Percentiles rank a stretch among this genome's conserved stretches.
Conservation (phyloP, 1,140 invertebrate species). For the Liolophura sinensis region DNA sequence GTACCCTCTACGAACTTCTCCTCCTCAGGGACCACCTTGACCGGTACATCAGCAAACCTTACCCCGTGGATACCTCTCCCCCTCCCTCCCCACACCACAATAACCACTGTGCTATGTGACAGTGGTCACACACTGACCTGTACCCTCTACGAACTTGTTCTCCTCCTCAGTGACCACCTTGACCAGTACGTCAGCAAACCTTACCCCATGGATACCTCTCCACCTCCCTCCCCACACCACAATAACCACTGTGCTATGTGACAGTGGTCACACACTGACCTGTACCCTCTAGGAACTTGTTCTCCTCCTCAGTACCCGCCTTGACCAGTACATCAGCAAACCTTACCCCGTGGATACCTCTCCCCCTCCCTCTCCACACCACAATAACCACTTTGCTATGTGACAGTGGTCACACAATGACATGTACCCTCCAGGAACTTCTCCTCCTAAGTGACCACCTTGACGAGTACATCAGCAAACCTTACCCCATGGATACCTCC, state of each 20-base stretch:
- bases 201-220: slow-evolving; percentile 54
- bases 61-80: slow-evolving; percentile 50
- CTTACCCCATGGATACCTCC: no score
- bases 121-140: slow-evolving; percentile 58
- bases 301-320: slow-evolving; percentile 77
- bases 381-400: no score
- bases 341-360: slow-evolving; percentile 62
- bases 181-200: slow-evolving; percentile 93
- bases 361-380: no score
- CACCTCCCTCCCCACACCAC: no score
- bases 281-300: slow-evolving; percentile 77
- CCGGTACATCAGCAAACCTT: slow-evolving; percentile 91
- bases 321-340: slow-evolving; percentile 93
- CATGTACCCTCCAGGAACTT: slow-evolving; percentile 78
- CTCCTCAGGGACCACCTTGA: slow-evolving; percentile 79
- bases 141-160: slow-evolving; percentile 76
- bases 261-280: slow-evolving; percentile 48
- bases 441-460: slow-evolving; percentile 78
- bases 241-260: no score
- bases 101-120: no score
- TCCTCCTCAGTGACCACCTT: slow-evolving; percentile 79
- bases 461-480: slow-evolving; percentile 91
- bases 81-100: no score
- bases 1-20: slow-evolving; percentile 79
- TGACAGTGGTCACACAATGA: slow-evolving; percentile 21